These are phyloP conservation scores for Gymnocephalus cernua DNA, from an alignment of 2,113 vertebrate species.

Conservation along the genomic window DNA sequence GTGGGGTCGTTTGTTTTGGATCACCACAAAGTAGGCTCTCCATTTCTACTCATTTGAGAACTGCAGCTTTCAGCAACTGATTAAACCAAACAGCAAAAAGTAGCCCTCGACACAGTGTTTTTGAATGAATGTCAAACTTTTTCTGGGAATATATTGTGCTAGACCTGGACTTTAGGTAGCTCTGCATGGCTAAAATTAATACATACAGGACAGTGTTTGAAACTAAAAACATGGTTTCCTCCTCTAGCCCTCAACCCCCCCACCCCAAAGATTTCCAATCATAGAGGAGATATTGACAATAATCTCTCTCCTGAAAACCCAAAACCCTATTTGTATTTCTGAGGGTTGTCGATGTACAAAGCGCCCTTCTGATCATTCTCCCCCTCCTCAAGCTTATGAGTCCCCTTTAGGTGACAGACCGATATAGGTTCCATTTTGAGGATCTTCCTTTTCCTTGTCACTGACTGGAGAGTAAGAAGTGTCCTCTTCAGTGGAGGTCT, in stretches of 20 bases:
- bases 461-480: constrained; percentile 78
- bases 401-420: constrained; percentile 70
- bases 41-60: background rate
- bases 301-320: constrained; percentile 12
- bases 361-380: background rate
- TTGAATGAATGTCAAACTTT: background rate
- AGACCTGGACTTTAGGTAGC: background rate
- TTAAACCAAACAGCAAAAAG: constrained; percentile 1
- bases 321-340: constrained; percentile 2
- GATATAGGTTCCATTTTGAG: constrained; percentile 81
- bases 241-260: background rate
- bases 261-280: constrained; percentile 11
- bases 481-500: constrained; percentile 75
- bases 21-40: background rate
- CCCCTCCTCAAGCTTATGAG: constrained; percentile 64
- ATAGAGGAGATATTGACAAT: background rate
- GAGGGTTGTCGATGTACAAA: background rate
- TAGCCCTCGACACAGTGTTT: background rate
- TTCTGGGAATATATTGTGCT: constrained; percentile 3
- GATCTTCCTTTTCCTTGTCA: constrained; percentile 78
- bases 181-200: constrained; percentile 1
- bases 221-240: constrained; percentile 5
- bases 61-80: background rate
- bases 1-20: constrained; percentile 18
- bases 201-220: background rate